Base-by-base conservation (phyloP, 2,888 invertebrate genomes). In the Torymus auratus region DNA sequence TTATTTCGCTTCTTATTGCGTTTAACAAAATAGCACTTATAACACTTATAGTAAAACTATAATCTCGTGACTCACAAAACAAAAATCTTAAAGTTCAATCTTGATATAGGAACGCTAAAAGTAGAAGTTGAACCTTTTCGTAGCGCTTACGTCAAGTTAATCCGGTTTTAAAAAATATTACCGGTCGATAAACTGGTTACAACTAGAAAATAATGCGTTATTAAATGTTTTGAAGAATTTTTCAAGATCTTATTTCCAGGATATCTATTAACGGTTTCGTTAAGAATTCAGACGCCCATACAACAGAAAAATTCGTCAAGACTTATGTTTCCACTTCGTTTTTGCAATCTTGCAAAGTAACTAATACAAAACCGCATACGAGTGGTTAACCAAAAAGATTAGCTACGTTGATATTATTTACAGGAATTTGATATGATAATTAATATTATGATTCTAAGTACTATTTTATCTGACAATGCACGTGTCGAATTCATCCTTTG, bases 121-220 rank as follows among this genome's bases (percentile, higher is more conserved):
- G 41, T 64, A 23, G n/a, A 67, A 74, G 67, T 67, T 58, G 20
- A 56, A 73, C 28, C 20, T 75, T 75, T 41, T 75, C 67, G 20
- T n/a, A 14, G 17, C 11, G 20, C 52, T 60, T 67, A 58, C 53
- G 50, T 75, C 67, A 67, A 75, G 67, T 52, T 60, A 75, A 75
- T 75, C 67, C 60, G 60, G 75, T 67, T 75, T 67, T 50, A 11
- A 67, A 67, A 72, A 67, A 52, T 74, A 56, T 41, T 56, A 58
- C 14, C 28, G 15, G 17, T 15, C 11, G 17, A 20, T 65, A 23
- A 55, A 55, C 61, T 15, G 55, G 61, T 50, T 41, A 50, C 15
- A 50, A 41, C 41, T 41, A 50, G 62, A 50, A 50, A 3, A 20
- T 15, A 65, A 58, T 58, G 20, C 58, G 41, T 41, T 41, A 41